Percentiles rank a stretch among this genome's conserved stretches.
Evolutionary conservation across 2,797 vertebrate species (phyloP).

Genomic region (Mus caroli): DNA sequence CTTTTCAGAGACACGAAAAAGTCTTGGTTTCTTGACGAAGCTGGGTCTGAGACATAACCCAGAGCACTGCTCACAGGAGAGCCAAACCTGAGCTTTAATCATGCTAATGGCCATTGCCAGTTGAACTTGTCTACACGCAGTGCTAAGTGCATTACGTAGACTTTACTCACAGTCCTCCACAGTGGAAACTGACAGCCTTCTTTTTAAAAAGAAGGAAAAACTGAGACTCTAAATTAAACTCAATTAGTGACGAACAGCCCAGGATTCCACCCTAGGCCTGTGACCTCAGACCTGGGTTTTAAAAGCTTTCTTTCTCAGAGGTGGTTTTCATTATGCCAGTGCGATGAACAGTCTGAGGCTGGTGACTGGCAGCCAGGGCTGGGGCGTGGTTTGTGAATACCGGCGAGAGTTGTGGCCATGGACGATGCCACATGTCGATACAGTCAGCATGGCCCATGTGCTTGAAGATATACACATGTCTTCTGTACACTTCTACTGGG

Average conservation of each 20-base stretch:
- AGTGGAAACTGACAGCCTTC: neutral
- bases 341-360: neutral
- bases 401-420: neutral
- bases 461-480: neutral
- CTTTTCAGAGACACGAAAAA: neutral
- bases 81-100: neutral
- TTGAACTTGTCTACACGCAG: neutral
- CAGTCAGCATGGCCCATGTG: too few relatives aligned
- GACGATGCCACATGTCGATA: too few relatives aligned
- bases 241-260: neutral
- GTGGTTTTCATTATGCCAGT: neutral
- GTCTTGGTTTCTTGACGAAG: neutral
- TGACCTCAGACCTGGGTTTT: neutral
- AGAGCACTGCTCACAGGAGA: neutral
- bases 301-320: neutral
- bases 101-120: neutral
- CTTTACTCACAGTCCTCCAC: neutral
- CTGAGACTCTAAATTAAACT: neutral
- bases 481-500: neutral
- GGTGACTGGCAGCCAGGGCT: neutral
- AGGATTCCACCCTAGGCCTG: neutral
- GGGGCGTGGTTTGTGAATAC: neutral
- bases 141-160: neutral
- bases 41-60: neutral
- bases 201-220: conserved; percentile 14